phyloP scores from a whole-genome alignment of 2,888 invertebrate genomes.

The Aphodius granarius region DNA sequence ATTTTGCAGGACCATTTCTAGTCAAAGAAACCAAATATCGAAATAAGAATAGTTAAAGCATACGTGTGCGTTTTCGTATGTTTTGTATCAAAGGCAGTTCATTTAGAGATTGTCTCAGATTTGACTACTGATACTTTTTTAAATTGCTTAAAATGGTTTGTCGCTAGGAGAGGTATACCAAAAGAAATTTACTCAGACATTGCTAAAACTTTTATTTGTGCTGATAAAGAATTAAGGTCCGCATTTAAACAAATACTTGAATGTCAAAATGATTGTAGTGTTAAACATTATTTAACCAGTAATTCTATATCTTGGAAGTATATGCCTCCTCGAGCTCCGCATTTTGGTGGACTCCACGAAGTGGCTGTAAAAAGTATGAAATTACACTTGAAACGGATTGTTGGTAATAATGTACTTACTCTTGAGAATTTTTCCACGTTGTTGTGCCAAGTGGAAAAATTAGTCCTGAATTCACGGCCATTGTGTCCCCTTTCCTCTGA shows the following conservation, averaged over 20 bases:
- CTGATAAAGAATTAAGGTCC: conserved; percentile 13
- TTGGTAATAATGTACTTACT: conserved; percentile 23
- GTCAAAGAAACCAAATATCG: conserved; percentile 30
- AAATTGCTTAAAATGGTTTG: conserved; percentile 35
- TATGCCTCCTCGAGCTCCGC: conserved; percentile 32
- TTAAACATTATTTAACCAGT: not conserved
- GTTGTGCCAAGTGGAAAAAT: conserved; percentile 38
- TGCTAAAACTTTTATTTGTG: conserved; percentile 27
- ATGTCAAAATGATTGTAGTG: not conserved
- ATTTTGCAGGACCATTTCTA: conserved; percentile 27
- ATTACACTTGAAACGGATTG: conserved; percentile 28
- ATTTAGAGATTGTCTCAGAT: conserved; percentile 38
- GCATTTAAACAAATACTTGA: not conserved
- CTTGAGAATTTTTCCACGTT: conserved; percentile 33
- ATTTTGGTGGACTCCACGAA: conserved; percentile 36
- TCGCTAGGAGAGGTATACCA: conserved; percentile 33
- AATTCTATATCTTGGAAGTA: conserved; percentile 28
- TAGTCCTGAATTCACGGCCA: conserved; percentile 40
- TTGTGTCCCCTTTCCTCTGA: conserved; percentile 36
- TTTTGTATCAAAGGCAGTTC: conserved; percentile 36
- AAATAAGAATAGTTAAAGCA: conserved; percentile 31
- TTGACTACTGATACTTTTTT: conserved; percentile 37
- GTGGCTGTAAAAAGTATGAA: conserved; percentile 33
- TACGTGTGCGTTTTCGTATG: conserved; percentile 34
- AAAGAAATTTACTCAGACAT: conserved; percentile 28